Evolutionary conservation across 2,113 vertebrate species (phyloP), one percentile per base, ranked within the genome.

Genomic region (Zosterops borbonicus): DNA sequence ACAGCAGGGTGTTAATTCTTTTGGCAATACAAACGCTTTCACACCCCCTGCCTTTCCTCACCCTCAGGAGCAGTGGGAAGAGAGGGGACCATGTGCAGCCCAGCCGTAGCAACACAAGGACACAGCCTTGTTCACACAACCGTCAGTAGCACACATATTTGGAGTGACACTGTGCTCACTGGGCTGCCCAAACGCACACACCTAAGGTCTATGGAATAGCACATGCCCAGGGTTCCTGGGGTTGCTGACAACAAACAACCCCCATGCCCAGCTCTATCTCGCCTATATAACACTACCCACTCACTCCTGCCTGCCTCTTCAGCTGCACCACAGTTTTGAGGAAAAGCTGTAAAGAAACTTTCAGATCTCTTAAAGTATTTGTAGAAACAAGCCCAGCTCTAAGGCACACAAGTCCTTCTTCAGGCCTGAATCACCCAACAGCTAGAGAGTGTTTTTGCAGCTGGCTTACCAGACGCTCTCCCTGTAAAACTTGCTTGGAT

Each of bases 1-100:
- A 86, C 76, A 86, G 76, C 64, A 81, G 94, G 64, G 83, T 93
- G 95, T 90, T 96, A 93, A 96, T 93, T 93, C 94, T 90, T 95
- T 18, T 71, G 91, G 86, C 56, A 94, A 92, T 60, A 63, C 64
- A 77, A 87, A 83, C 0, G 0, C 52, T 77, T 95, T 90, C 83
- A 78, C 86, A 88, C 11, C 5, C 63, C 27, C 46, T 62, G 76
- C 76, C 80, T 83, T 92, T 80, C 71, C 33, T 77, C 60, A 90
- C 71, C 42, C 1, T 0, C 52, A 41, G 76, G 39, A 78, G n/a
- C 1, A 1, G 74, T 62, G 56, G 22, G 23, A 69, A 49, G n/a
- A 65, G 44, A 76, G 31, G 25, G 14, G 64, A 44, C 55, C n/a
- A 46, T 0, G 68, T 58, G 71, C 59, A 63, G 85, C 37, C 59